Conservation (phyloP, 2,888 invertebrate species). For the Pterobdella sp. region DNA sequence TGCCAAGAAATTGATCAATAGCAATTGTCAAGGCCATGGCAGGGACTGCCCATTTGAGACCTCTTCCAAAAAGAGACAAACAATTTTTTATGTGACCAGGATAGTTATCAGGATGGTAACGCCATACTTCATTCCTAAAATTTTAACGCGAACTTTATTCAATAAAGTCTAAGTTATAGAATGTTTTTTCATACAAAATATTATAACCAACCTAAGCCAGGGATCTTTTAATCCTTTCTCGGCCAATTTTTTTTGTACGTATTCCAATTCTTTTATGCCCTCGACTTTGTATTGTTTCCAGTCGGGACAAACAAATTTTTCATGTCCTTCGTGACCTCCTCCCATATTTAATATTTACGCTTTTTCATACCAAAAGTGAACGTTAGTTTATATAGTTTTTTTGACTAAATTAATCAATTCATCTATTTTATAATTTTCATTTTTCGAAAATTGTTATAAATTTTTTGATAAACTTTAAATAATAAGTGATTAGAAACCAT, state of each 20-base stretch:
- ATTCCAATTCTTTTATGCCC: constrained; percentile 41
- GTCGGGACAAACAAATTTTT: constrained; percentile 39
- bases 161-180: background rate
- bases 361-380: constrained; percentile 1
- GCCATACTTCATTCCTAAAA: constrained; percentile 38
- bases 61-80: constrained; percentile 27
- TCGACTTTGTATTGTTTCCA: constrained; percentile 43
- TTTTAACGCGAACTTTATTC: background rate
- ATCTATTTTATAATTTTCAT: background rate
- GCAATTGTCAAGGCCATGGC: constrained; percentile 36
- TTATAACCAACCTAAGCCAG: constrained; percentile 53
- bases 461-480: too few species aligned
- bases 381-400: background rate
- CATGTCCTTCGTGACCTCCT: constrained; percentile 27
- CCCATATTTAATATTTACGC: constrained; percentile 14
- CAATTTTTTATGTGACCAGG: constrained; percentile 29
- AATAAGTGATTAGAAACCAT: too few species aligned
- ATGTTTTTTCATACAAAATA: background rate
- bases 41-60: constrained; percentile 34
- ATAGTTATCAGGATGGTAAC: constrained; percentile 31
- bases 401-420: background rate
- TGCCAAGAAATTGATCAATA: constrained; percentile 33
- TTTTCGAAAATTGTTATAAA: background rate
- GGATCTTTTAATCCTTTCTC: constrained; percentile 42
- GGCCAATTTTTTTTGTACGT: constrained; percentile 37